Evolutionary conservation across 2,113 vertebrate species (phyloP).

Genomic region (Numida meleagris): DNA sequence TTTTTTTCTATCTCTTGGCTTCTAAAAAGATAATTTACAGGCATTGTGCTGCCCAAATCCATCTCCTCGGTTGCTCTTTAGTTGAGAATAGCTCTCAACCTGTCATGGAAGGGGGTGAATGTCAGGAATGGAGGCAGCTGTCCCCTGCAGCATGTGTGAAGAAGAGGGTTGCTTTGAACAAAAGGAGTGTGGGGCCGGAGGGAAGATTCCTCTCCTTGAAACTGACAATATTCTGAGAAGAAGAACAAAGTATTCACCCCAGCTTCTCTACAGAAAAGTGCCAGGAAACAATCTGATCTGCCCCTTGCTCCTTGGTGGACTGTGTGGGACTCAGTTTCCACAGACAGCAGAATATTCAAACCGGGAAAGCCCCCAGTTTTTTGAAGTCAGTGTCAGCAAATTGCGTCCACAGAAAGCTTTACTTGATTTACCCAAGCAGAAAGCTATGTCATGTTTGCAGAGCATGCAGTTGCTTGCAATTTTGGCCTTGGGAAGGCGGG

Average conservation of each 20-base stretch:
- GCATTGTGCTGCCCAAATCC: background rate
- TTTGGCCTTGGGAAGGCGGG: rapidly evolving
- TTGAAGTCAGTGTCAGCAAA: background rate
- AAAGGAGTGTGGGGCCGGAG: background rate
- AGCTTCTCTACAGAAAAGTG: background rate
- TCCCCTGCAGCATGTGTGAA: background rate
- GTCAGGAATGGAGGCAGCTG: background rate
- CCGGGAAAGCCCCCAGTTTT: background rate
- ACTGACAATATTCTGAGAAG: background rate
- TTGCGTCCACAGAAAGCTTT: background rate
- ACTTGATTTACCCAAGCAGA: background rate
- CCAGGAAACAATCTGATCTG: constrained; percentile 10
- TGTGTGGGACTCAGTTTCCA: constrained; percentile 16
- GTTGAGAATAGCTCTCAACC: background rate
- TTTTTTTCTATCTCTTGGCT: background rate
- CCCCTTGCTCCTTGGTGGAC: background rate
- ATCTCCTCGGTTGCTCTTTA: background rate
- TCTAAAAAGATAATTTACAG: constrained; percentile 4
- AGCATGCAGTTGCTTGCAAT: background rate
- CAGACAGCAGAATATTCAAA: background rate
- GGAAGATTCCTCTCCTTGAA: background rate
- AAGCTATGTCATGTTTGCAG: background rate
- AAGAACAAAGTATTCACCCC: background rate
- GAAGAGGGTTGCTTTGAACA: background rate
- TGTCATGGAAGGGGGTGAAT: background rate